phyloP scores from a whole-genome alignment of 2,797 vertebrate genomes.

The Sparidentex hasta region DNA sequence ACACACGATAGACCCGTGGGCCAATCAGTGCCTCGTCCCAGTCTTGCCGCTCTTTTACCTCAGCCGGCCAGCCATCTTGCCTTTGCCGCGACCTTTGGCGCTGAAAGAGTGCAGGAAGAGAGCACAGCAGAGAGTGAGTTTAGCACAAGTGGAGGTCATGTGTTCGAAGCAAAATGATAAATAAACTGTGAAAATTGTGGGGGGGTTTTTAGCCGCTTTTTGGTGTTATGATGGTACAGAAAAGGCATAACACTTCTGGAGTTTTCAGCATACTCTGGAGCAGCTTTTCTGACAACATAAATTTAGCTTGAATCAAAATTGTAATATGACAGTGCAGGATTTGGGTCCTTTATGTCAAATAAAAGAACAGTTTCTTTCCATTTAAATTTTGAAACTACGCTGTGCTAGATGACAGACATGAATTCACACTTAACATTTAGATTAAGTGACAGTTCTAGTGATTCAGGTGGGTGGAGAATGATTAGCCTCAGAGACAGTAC shows the following conservation, averaged over 20 bases:
- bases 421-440: not conserved
- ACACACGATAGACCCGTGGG: constrained; percentile 30
- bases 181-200: not conserved
- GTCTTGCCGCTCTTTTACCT: constrained; percentile 73
- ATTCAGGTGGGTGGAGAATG: too few species aligned
- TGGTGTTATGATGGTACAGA: not conserved
- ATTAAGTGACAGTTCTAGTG: not conserved
- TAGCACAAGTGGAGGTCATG: constrained; percentile 1
- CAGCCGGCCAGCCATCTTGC: constrained; percentile 82
- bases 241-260: too few species aligned
- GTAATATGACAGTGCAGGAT: not conserved
- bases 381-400: not conserved
- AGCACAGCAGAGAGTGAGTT: not conserved
- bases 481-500: too few species aligned
- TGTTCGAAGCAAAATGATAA: not conserved
- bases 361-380: not conserved
- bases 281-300: not conserved
- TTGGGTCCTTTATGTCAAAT: constrained; percentile 5
- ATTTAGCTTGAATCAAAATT: not conserved
- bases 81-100: constrained; percentile 86
- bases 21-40: constrained; percentile 12
- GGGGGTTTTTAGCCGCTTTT: not conserved
- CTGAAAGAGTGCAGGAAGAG: constrained; percentile 63
- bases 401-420: not conserved
- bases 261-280: not conserved